Evolutionary conservation across 2,113 vertebrate species (phyloP).

Genomic region (Rousettus leschenaultii): DNA sequence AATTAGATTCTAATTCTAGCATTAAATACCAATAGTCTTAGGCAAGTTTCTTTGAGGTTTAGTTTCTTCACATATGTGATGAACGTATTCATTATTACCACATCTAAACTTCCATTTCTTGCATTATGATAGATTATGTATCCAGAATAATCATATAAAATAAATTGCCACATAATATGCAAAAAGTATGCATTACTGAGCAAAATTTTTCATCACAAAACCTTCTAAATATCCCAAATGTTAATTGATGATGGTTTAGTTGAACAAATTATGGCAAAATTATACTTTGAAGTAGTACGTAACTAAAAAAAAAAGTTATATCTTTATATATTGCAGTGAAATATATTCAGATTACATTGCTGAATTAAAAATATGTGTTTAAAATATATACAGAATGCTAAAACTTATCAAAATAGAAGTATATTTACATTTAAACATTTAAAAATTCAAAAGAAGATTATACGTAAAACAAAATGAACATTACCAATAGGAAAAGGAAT

Average conservation of each 20-base stretch:
- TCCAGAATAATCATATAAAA: background rate
- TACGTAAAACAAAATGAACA: background rate
- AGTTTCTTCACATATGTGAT: background rate
- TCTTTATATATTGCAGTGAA: background rate
- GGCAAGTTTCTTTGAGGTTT: background rate
- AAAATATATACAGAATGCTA: background rate
- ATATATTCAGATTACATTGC: background rate
- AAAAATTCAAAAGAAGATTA: background rate
- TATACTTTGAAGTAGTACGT: background rate
- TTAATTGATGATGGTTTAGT: background rate
- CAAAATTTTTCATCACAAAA: background rate
- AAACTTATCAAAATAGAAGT: background rate
- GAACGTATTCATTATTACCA: background rate
- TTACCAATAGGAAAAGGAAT: background rate
- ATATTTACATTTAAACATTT: background rate
- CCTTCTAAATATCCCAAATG: background rate
- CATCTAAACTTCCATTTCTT: background rate
- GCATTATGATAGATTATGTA: background rate
- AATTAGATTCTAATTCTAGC: background rate
- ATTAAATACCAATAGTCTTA: background rate
- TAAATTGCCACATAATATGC: background rate
- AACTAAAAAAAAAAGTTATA: background rate
- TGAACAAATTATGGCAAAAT: background rate
- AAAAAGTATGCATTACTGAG: background rate
- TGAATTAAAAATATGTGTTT: background rate